Conservation (phyloP, 2,888 invertebrate species). For the Schizotus pectinicornis region DNA sequence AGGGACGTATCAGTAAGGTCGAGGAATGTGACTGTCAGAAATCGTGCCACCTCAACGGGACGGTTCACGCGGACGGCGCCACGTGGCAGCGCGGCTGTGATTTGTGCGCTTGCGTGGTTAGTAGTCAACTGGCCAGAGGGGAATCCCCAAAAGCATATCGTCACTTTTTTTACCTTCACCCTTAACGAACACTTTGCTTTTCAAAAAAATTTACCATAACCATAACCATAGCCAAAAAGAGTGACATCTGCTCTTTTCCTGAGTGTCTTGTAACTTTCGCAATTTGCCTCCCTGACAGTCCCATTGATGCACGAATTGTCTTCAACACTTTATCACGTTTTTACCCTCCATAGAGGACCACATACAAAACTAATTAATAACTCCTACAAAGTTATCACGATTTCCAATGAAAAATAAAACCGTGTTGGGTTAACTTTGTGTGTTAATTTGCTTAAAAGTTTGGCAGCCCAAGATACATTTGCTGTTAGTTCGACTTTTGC, state of each 20-base stretch:
- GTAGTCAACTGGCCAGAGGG: constrained; percentile 40
- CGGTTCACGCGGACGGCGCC: constrained; percentile 81
- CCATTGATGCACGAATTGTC: no score
- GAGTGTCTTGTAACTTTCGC: background rate
- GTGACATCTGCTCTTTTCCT: background rate
- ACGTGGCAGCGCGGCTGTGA: constrained; percentile 87
- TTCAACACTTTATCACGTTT: no score
- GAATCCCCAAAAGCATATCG: background rate
- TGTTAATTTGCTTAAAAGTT: no score
- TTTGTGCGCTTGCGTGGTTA: constrained; percentile 86
- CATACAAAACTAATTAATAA: no score
- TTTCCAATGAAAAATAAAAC: no score
- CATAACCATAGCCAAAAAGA: background rate
- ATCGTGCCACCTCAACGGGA: constrained; percentile 83
- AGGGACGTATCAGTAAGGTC: constrained; percentile 76
- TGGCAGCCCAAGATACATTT: no score
- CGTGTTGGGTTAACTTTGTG: no score
- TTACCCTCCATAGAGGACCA: no score
- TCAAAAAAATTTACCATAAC: background rate
- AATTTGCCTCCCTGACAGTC: no score
- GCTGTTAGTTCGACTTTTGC: no score
- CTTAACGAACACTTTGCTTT: background rate
- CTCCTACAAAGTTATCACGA: no score
- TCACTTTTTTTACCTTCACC: no score
- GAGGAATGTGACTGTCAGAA: constrained; percentile 92